Evolutionary conservation across 2,113 vertebrate species (phyloP).

Genomic region (Pycnonotus jocosus): DNA sequence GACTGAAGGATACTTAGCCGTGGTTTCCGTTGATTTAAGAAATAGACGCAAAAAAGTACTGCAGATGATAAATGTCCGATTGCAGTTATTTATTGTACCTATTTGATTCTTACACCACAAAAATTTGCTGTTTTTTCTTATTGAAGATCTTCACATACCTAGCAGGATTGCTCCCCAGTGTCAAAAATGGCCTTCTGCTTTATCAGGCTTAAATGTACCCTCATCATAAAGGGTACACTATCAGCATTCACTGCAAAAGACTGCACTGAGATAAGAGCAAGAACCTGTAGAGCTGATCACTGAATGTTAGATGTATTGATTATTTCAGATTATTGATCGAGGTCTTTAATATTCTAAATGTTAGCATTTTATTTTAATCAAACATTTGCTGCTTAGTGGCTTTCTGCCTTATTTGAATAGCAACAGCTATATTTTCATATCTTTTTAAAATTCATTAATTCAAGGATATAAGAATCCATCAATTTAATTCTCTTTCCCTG

Average conservation of each 20-base stretch:
- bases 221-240: background rate
- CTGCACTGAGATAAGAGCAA: background rate
- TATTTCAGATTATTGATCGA: background rate
- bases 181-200: background rate
- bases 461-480: background rate
- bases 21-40: background rate
- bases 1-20: background rate
- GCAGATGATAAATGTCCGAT: background rate
- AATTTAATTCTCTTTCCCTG: background rate
- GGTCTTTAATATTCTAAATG: background rate
- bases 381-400: background rate
- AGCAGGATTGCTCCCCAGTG: background rate
- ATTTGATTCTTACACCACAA: background rate
- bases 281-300: rapidly evolving
- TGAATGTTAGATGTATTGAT: background rate
- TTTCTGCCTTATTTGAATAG: background rate
- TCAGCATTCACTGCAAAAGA: background rate
- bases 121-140: background rate
- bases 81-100: background rate
- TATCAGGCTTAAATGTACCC: background rate
- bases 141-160: background rate
- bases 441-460: background rate
- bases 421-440: background rate
- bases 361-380: background rate
- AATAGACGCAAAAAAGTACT: background rate